Conservation (phyloP, 2,888 invertebrate genomes). For the Agrochola circellaris region DNA sequence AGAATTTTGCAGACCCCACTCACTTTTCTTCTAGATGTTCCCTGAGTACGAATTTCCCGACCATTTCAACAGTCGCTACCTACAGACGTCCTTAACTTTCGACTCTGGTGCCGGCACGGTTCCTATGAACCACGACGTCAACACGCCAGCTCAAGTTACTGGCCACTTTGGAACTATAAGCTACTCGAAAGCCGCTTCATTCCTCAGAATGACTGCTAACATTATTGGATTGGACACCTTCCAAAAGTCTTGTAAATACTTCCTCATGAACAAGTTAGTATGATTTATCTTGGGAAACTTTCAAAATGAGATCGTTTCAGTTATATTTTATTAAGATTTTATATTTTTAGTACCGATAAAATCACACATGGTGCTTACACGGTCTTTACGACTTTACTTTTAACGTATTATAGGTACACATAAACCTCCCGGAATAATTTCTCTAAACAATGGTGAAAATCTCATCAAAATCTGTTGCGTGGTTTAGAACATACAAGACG, state of each 20-base stretch:
- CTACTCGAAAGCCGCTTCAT: conserved; percentile 92
- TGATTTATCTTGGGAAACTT: neutral
- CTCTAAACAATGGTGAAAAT: too few relatives aligned
- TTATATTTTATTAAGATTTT: neutral
- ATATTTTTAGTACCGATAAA: too few relatives aligned
- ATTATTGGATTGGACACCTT: conserved; percentile 81
- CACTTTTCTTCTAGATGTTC: conserved; percentile 87
- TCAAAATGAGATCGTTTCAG: neutral
- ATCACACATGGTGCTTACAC: too few relatives aligned
- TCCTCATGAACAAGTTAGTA: conserved; percentile 89
- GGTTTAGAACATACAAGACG: too few relatives aligned
- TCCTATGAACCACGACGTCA: conserved; percentile 91
- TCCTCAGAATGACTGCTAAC: conserved; percentile 84
- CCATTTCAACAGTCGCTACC: conserved; percentile 93
- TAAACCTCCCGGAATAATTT: too few relatives aligned
- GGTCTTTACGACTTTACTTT: too few relatives aligned
- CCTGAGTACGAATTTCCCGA: conserved; percentile 92
- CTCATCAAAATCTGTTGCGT: too few relatives aligned
- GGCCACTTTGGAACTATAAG: conserved; percentile 93
- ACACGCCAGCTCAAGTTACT: conserved; percentile 91
- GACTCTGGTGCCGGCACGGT: conserved; percentile 84
- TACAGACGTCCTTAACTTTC: conserved; percentile 91
- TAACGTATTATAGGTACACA: too few relatives aligned
- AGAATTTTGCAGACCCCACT: neutral
- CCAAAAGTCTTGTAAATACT: conserved; percentile 78